Evolutionary conservation across 2,888 invertebrate species (phyloP), one percentile per base, ranked within the genome.

Genomic region (Sceliomorpha sp.): DNA sequence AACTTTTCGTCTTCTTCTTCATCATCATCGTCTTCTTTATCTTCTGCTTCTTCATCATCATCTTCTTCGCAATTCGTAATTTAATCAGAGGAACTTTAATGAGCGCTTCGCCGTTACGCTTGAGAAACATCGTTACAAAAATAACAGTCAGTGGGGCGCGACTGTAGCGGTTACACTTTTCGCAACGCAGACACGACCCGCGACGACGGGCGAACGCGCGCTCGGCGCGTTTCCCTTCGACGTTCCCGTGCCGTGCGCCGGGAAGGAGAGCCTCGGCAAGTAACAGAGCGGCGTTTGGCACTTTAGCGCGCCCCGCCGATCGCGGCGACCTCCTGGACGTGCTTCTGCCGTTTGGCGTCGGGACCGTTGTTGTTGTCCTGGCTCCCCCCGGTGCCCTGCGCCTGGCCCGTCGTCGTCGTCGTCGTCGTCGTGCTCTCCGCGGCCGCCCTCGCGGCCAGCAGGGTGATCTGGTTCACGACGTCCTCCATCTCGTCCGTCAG

Each of bases 401-500:
- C 37, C 37, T 77, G 78, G 8, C 70, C 72, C 27, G 76, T 81
- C 17, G 87, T 88, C 73, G 92, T 86, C 70, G 93, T 93, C 79
- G 93, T 93, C 40, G 93, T 93, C n/a, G 94, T n/a, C 17, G 87
- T 88, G 73, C 92, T 86, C 70, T 93, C 93, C 79, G 93, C 93
- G 39, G 93, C 93, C n/a, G 94, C 94, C 76, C 93, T 90, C 12
- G 94, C 94, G 58, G 94, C 94, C 83, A 94, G 89, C 75, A 94
- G 89, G 69, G 94, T 94, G 81, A 94, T 94, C 89, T 94, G 94
- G 88, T 94, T 94, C 68, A 94, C 94, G 73, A 94, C 94, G 88
- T 94, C 94, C 88, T 94, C 94, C 94, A 94, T 94, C 88, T 94
- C 94, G 89, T 94, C 94, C 64, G 92, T 92, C 40, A 94, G 90